A percentile compares a stretch with the other conserved stretches of the same genome.
Conservation (phyloP, 2,797 vertebrate genomes). For the Zalophus californianus region DNA sequence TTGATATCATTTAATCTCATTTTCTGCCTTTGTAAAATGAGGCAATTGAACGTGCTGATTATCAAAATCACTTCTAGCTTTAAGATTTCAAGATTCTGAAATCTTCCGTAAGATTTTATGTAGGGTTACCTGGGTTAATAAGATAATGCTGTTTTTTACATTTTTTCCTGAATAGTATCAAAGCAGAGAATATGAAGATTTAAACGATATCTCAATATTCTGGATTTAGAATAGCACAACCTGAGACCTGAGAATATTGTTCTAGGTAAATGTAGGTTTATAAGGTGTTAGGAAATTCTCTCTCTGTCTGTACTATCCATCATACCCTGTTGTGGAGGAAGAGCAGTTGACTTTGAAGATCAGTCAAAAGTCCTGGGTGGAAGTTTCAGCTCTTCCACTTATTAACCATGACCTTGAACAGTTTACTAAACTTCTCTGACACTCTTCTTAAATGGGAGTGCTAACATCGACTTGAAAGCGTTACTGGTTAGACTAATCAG, state of each 20-base stretch:
- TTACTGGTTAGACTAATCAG: neutral
- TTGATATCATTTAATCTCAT: neutral
- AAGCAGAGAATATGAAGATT: slow-evolving; percentile 19
- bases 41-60: neutral
- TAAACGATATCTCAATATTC: neutral
- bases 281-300: neutral
- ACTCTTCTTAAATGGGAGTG: neutral
- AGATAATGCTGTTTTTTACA: neutral
- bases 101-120: neutral
- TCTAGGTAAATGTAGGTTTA: neutral
- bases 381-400: neutral
- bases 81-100: neutral
- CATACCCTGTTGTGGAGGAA: neutral
- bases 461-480: neutral
- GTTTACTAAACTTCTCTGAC: neutral
- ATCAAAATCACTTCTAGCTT: slow-evolving; percentile 8
- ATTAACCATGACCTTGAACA: neutral
- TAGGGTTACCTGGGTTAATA: neutral
- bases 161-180: neutral
- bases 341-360: neutral
- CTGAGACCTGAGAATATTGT: neutral
- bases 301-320: neutral
- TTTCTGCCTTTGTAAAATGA: neutral
- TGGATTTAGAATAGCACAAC: neutral
- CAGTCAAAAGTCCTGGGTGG: neutral